These are phyloP conservation scores for Nymphalis urticae DNA, from an alignment of 2,888 invertebrate species.

Conservation along the genomic window DNA sequence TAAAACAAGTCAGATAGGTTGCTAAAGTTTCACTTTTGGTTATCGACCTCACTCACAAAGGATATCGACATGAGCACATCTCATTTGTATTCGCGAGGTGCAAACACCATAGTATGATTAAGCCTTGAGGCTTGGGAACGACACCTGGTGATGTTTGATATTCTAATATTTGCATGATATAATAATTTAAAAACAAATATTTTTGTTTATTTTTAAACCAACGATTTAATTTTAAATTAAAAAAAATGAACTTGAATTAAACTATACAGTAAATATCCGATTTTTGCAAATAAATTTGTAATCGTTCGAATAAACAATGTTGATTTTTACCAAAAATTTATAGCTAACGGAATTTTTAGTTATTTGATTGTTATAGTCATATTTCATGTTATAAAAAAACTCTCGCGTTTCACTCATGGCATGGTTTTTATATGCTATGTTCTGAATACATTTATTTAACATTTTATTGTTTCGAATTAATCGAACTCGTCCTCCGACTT, in stretches of 20 bases:
- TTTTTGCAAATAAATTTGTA: no score
- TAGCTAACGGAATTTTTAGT: no score
- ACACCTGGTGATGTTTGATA: neutral
- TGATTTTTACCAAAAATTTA: no score
- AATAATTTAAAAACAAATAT: neutral
- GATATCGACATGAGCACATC: conserved; percentile 52
- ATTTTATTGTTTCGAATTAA: conserved; percentile 15
- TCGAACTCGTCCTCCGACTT: conserved; percentile 11
- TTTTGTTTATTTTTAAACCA: neutral
- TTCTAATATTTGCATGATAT: conserved; percentile 5
- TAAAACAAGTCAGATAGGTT: conserved; percentile 10
- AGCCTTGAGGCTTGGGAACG: conserved; percentile 12
- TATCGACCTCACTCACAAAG: conserved; percentile 57
- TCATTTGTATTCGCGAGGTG: conserved; percentile 26
- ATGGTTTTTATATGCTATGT: no score
- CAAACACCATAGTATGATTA: conserved; percentile 7
- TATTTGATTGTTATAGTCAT: no score
- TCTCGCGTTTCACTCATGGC: no score
- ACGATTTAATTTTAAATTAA: no score
- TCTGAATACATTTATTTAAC: neutral
- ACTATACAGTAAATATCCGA: no score
- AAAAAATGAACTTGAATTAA: no score
- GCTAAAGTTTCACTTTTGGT: conserved; percentile 62
- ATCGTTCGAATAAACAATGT: no score
- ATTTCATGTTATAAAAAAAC: no score